These are phyloP conservation scores for Halichondria panicea DNA, from an alignment of 37 sponge, comb jelly and placozoan species.

Conservation along the genomic window DNA sequence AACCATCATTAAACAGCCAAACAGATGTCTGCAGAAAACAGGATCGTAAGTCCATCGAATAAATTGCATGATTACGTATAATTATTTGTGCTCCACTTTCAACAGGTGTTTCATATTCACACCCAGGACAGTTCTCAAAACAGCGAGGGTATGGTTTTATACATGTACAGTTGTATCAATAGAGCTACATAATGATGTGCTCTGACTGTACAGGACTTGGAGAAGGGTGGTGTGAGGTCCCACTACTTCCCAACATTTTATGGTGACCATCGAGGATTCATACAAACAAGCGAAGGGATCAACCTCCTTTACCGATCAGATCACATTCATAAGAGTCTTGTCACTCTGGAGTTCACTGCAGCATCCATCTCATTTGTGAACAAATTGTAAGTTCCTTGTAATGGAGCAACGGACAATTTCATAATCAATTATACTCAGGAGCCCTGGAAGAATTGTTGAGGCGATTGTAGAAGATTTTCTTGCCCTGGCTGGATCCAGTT, in stretches of 20 bases:
- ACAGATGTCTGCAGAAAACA: constrained; percentile 52
- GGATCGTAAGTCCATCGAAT: constrained; percentile 45
- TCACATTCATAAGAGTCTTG: constrained; percentile 70
- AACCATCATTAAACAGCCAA: constrained; percentile 43
- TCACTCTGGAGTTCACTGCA: constrained; percentile 76
- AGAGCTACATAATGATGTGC: not conserved
- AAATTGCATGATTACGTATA: not conserved
- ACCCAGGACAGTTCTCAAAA: constrained; percentile 4
- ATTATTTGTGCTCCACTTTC: not conserved
- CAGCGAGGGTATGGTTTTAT: not conserved
- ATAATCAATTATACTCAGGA: constrained; percentile 29
- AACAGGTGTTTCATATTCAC: constrained; percentile 5
- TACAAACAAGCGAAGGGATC: not conserved
- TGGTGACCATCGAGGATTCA: constrained; percentile 26
- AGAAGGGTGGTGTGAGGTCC: constrained; percentile 3
- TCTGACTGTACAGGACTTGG: not conserved
- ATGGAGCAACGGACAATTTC: not conserved
- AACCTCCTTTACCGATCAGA: constrained; percentile 52
- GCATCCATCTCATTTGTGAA: constrained; percentile 69
- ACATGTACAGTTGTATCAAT: not conserved
- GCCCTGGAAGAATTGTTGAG: constrained; percentile 79
- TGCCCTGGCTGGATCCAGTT: constrained; percentile 59
- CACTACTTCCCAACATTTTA: constrained; percentile 77
- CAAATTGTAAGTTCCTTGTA: constrained; percentile 46
- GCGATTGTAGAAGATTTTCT: constrained; percentile 71